Evolutionary conservation across 2,113 vertebrate species (phyloP), one percentile per base, ranked within the genome.

Genomic region (Nicator chloris): DNA sequence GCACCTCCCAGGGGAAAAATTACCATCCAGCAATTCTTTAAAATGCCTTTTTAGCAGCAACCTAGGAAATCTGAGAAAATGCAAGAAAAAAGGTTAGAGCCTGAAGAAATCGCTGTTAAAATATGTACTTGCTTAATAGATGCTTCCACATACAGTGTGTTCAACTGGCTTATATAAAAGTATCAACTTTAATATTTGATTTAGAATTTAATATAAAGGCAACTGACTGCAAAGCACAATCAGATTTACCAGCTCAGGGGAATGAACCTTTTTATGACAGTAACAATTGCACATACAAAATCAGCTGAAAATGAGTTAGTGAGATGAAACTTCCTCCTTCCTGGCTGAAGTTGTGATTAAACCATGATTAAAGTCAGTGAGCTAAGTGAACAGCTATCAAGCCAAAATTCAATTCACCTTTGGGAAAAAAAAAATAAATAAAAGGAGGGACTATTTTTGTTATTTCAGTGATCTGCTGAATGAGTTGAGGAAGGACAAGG

Each of bases 261-360:
- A 93, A 91, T 24, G 15, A 89, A 84, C 20, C 47, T 87, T 93
- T 87, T 93, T 60, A 95, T 87, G 92, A 92, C 93, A 56, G 51
- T 45, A 94, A 88, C 87, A 89, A 77, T 80, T 70, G 75, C 44
- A 51, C 39, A 31, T 59, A 83, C 8, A 42, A 86, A 92, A 93
- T 60, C 80, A 94, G 35, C 68, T 81, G 64, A 81, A 95, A 94
- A 86, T 27, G 51, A 86, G 35, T 83, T 88, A 65, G 50, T 40
- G 42, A 91, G 60, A 86, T 70, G 82, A 88, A 93, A 71, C 72
- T 81, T 88, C 54, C 72, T 73, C 71, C 50, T 40, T 69, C 49
- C 53, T 80, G 63, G 42, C 64, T 22, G 50, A 72, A 77, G 42
- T 35, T 1, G 3, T 81, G 84, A 75, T 88, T 86, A 92, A 94